Percentiles rank a stretch among this genome's conserved stretches.
phyloP scores from a whole-genome alignment of 1,140 invertebrate species.

The Tetragnatha versicolor region DNA sequence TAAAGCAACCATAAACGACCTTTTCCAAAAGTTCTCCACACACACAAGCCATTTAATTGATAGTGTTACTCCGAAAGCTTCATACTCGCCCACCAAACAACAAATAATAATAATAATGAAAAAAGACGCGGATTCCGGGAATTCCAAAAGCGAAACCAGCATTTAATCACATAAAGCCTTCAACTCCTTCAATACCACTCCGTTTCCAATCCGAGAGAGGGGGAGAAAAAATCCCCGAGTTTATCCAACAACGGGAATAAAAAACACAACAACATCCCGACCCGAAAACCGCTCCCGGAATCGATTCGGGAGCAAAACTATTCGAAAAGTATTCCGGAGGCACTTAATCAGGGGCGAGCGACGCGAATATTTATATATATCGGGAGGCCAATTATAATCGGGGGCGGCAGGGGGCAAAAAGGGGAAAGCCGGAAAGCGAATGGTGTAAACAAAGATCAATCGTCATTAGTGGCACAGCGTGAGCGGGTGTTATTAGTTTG shows the following conservation, averaged over 20 bases:
- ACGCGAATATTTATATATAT: constrained; percentile 27
- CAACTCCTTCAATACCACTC: neutral
- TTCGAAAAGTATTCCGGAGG: neutral
- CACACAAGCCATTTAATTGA: too few relatives aligned
- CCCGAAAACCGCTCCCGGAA: neutral
- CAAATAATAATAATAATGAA: too few relatives aligned
- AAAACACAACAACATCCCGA: too few relatives aligned
- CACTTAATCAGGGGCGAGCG: constrained; percentile 34
- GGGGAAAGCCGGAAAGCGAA: neutral
- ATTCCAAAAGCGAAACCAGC: too few relatives aligned
- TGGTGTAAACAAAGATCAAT: constrained; percentile 48
- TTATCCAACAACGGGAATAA: too few relatives aligned
- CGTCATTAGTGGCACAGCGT: constrained; percentile 23
- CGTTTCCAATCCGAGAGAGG: neutral
- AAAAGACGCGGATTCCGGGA: too few relatives aligned
- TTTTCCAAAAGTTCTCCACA: too few relatives aligned
- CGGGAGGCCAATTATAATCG: constrained; percentile 8
- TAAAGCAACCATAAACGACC: too few relatives aligned
- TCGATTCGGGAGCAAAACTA: neutral
- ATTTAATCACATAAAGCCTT: too few relatives aligned
- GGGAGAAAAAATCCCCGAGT: too few relatives aligned
- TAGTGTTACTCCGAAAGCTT: too few relatives aligned
- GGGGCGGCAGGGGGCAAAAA: neutral
- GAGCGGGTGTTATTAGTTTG: constrained; percentile 45
- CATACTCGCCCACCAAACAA: too few relatives aligned